A percentile compares a stretch with the other conserved stretches of the same genome.
Evolutionary conservation across 2,113 vertebrate species (phyloP).

Genomic region (Lophotis ruficrista): DNA sequence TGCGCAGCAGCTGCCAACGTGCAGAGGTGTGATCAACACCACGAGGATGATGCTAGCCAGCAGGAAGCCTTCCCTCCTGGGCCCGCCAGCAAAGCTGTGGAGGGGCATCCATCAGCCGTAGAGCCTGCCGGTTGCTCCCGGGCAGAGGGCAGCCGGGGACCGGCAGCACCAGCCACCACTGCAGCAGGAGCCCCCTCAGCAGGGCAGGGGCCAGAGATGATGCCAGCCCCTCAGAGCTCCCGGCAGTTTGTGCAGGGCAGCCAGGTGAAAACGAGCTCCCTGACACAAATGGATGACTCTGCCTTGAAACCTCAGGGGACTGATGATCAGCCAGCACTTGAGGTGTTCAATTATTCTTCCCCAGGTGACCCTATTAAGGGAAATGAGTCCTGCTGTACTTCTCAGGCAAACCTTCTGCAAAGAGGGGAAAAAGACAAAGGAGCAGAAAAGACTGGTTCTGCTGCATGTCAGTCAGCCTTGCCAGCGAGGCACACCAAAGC

Average conservation of each 20-base stretch:
- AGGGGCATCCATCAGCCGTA: neutral
- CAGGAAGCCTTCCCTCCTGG: neutral
- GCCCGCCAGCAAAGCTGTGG: neutral
- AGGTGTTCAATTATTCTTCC: neutral
- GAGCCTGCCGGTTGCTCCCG: neutral
- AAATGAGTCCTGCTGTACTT: neutral
- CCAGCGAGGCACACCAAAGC: neutral
- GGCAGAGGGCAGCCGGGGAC: neutral
- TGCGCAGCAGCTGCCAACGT: neutral
- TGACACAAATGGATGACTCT: slow-evolving; percentile 34
- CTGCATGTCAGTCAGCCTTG: neutral
- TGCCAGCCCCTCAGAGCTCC: slow-evolving; percentile 42
- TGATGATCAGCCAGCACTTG: slow-evolving; percentile 12
- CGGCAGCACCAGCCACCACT: neutral
- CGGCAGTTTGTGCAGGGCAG: slow-evolving; percentile 42
- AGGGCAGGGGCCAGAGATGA: neutral
- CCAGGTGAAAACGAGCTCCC: neutral
- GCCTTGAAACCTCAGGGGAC: slow-evolving; percentile 30
- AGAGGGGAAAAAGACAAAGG: neutral
- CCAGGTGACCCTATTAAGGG: neutral
- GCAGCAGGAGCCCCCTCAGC: neutral
- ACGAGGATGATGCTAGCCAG: neutral
- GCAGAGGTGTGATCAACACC: neutral
- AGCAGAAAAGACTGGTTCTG: neutral
- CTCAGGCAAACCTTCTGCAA: slow-evolving; percentile 32